Evolutionary conservation across 2,888 invertebrate genomes (phyloP).

Genomic region (Bombylius major): DNA sequence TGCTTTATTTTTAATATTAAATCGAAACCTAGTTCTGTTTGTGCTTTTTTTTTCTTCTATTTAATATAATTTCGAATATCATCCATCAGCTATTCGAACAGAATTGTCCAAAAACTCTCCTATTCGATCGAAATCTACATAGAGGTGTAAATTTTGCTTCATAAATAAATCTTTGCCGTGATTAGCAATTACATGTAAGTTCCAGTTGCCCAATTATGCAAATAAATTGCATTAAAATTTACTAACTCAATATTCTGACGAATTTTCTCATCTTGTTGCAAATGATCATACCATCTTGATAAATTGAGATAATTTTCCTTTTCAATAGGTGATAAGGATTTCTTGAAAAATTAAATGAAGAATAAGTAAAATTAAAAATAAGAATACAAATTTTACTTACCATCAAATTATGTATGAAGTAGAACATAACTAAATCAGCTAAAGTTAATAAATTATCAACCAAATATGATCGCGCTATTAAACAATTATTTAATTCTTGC

Average conservation of each 20-base stretch:
- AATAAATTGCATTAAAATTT: conserved; percentile 34
- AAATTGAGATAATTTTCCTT: conserved; percentile 56
- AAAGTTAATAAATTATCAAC: conserved; percentile 46
- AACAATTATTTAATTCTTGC: conserved; percentile 42
- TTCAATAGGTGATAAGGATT: conserved; percentile 47
- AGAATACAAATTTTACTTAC: conserved; percentile 37
- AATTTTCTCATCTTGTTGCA: conserved; percentile 56
- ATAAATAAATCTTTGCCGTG: no score
- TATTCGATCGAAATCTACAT: no score
- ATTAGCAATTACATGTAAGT: background rate
- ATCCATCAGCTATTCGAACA: no score
- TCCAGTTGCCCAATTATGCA: conserved; percentile 24
- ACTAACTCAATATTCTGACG: conserved; percentile 33
- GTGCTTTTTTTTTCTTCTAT: no score
- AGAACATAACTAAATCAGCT: conserved; percentile 57
- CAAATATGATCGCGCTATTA: conserved; percentile 44
- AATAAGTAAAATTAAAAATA: conserved; percentile 4
- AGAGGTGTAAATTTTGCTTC: no score
- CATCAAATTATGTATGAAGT: conserved; percentile 51
- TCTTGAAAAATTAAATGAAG: conserved; percentile 40
- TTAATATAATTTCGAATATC: no score
- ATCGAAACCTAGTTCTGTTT: no score
- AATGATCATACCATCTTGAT: conserved; percentile 65
- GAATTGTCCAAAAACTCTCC: no score
- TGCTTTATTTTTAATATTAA: no score